These are phyloP conservation scores for Musca domestica DNA, from an alignment of 1,140 invertebrate species.

Conservation along the genomic window DNA sequence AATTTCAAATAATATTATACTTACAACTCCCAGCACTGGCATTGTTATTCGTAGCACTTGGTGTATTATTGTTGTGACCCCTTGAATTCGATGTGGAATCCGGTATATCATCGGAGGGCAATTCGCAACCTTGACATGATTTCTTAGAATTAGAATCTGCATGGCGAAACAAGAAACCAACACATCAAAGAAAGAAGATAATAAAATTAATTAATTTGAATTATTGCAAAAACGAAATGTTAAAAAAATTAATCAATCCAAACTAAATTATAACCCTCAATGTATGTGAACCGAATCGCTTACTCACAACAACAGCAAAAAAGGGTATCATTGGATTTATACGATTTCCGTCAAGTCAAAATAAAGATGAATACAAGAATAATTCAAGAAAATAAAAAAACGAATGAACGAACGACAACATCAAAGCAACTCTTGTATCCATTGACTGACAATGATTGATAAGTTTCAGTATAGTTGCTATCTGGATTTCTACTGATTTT, in stretches of 20 bases:
- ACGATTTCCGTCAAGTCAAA: background rate
- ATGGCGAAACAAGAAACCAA: background rate
- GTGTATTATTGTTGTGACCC: constrained; percentile 73
- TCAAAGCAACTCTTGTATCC: background rate
- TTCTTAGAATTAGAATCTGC: constrained; percentile 64
- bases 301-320: background rate
- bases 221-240: background rate
- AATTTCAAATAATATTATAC: constrained; percentile 22
- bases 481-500: background rate
- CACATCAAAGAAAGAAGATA: background rate
- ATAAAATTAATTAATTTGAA: background rate
- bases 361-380: background rate
- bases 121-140: constrained; percentile 86
- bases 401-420: background rate
- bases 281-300: too few species aligned
- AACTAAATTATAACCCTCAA: too few species aligned
- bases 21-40: constrained; percentile 52
- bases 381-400: background rate
- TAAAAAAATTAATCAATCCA: background rate
- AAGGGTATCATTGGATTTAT: constrained; percentile 4
- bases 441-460: constrained; percentile 27
- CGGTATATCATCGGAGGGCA: constrained; percentile 70
- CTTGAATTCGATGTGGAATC: constrained; percentile 66
- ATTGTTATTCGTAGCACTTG: constrained; percentile 73
- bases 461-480: constrained; percentile 10